Percentiles rank a stretch among this genome's conserved stretches.
These are phyloP conservation scores for Neopipo cinnamomea DNA, from an alignment of 2,113 vertebrate species.

Conservation along the genomic window DNA sequence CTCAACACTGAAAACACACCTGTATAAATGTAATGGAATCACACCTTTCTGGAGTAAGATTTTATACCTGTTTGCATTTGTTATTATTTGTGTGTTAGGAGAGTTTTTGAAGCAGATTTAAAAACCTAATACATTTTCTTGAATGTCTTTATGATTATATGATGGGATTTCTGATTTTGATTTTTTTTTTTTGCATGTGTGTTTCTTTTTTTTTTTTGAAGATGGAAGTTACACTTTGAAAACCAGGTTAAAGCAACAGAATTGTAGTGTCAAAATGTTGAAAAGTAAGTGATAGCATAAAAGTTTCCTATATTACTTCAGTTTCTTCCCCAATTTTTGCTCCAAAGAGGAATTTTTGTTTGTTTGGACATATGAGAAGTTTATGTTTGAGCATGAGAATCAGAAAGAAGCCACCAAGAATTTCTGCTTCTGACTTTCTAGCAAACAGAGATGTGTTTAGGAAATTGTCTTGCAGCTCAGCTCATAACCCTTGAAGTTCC, in stretches of 20 bases:
- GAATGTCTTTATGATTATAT: not conserved
- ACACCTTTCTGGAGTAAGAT: accelerated
- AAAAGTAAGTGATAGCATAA: not conserved
- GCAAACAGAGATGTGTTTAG: not conserved
- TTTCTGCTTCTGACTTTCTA: not conserved
- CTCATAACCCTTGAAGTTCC: not conserved
- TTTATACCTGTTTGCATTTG: not conserved
- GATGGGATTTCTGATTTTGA: not conserved
- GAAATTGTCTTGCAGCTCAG: not conserved
- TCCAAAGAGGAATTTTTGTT: not conserved
- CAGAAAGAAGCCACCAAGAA: not conserved
- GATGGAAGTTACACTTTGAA: not conserved
- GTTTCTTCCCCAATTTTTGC: not conserved
- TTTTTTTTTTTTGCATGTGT: not conserved
- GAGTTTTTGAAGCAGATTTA: not conserved
- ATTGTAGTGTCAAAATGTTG: not conserved
- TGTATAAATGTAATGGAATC: not conserved
- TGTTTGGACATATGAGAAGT: not conserved
- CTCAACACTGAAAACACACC: not conserved
- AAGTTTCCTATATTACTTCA: not conserved
- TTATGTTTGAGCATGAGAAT: not conserved
- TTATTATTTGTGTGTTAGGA: not conserved
- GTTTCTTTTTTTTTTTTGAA: not conserved
- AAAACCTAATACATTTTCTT: not conserved
- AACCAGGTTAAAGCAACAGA: not conserved